Percentiles rank a stretch among this genome's conserved stretches.
These are phyloP conservation scores for Oscheius sp. DNA, from an alignment of 2,888 invertebrate species.

Conservation along the genomic window DNA sequence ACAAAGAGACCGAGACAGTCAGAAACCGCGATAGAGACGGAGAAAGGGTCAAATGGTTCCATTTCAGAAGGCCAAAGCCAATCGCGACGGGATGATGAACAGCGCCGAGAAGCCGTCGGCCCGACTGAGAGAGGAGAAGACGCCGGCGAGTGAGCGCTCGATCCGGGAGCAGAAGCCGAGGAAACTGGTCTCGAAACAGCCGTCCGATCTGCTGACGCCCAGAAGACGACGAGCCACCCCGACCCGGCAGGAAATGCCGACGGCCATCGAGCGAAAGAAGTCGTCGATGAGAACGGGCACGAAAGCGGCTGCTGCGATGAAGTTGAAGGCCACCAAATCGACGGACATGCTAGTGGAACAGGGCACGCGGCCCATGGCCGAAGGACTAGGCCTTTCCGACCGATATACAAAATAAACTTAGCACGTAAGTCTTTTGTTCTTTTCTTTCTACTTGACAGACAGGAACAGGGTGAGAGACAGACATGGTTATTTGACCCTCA, in stretches of 20 bases:
- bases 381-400: too few species aligned
- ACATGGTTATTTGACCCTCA: too few species aligned
- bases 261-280: not conserved
- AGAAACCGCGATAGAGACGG: not conserved
- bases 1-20: not conserved
- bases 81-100: not conserved
- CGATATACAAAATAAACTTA: too few species aligned
- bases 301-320: too few species aligned
- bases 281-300: too few species aligned
- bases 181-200: not conserved
- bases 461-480: too few species aligned
- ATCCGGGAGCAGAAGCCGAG: not conserved
- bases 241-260: not conserved
- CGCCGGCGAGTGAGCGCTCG: not conserved
- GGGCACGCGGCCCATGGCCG: too few species aligned
- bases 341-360: too few species aligned
- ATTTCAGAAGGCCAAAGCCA: too few species aligned
- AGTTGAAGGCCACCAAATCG: too few species aligned
- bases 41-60: not conserved
- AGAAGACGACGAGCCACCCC: not conserved
- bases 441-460: too few species aligned
- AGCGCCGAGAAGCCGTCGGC: slow-evolving; percentile 6
- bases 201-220: not conserved
- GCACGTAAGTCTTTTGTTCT: too few species aligned
- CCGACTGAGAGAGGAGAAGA: not conserved